These are phyloP conservation scores for Ochropacha duplaris DNA, from an alignment of 2,888 invertebrate genomes.

Conservation along the genomic window DNA sequence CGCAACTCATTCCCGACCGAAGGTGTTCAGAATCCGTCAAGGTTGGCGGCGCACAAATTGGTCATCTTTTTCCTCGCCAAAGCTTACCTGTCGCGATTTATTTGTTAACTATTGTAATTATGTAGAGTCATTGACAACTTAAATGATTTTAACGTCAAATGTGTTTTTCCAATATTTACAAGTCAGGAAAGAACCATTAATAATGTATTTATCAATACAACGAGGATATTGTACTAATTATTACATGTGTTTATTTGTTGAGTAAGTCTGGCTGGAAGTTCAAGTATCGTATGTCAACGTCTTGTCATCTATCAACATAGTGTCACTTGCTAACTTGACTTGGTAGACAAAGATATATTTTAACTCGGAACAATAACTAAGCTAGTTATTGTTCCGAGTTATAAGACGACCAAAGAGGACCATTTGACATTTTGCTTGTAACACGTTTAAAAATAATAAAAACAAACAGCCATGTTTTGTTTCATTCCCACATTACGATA, in stretches of 20 bases:
- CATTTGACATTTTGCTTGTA: too few species aligned
- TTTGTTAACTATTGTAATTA: conserved; percentile 24
- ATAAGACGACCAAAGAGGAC: too few species aligned
- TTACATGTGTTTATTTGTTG: not conserved
- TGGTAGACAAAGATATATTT: not conserved
- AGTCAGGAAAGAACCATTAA: not conserved
- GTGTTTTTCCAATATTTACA: conserved; percentile 12
- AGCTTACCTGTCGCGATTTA: conserved; percentile 37
- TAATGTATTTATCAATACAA: too few species aligned
- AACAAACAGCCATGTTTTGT: too few species aligned
- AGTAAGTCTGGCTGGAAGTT: not conserved
- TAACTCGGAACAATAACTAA: too few species aligned
- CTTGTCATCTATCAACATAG: not conserved
- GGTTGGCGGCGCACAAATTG: conserved; percentile 50
- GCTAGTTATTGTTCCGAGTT: too few species aligned
- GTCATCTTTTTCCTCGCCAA: conserved; percentile 66
- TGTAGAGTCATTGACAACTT: conserved; percentile 20
- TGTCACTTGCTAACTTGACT: not conserved
- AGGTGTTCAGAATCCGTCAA: conserved; percentile 55
- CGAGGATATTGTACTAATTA: not conserved
- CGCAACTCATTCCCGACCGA: conserved; percentile 59
- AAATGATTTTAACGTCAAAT: conserved; percentile 9
- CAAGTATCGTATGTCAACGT: not conserved
- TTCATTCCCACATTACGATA: too few species aligned
- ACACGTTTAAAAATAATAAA: too few species aligned